Percentiles rank a stretch among this genome's conserved stretches.
These are phyloP conservation scores for Hycleus cichorii DNA, from an alignment of 1,140 invertebrate species.

Conservation along the genomic window DNA sequence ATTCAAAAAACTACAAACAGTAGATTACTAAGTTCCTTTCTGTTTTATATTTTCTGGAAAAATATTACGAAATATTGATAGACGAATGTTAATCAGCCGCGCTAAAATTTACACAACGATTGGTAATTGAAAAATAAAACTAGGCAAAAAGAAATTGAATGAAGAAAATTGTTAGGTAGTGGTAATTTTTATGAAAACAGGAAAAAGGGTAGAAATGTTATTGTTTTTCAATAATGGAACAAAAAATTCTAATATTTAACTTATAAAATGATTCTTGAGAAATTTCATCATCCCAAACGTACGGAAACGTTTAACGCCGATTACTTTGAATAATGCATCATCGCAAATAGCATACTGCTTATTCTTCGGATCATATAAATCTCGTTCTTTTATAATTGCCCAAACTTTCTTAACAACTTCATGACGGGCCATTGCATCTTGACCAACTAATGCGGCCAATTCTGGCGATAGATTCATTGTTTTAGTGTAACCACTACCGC, in stretches of 20 bases:
- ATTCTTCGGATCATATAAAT: constrained; percentile 88
- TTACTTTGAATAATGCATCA: constrained; percentile 80
- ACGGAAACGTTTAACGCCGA: constrained; percentile 82
- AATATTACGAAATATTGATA: too few relatives aligned
- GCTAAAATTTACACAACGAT: too few relatives aligned
- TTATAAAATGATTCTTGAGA: constrained; percentile 81
- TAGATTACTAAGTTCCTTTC: too few relatives aligned
- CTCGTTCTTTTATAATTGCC: constrained; percentile 86
- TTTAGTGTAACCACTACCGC: constrained; percentile 71
- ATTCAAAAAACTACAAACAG: too few relatives aligned
- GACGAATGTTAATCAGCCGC: too few relatives aligned
- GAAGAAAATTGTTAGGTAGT: too few relatives aligned
- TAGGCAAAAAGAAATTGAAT: background rate
- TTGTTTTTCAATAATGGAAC: background rate
- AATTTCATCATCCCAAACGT: constrained; percentile 95
- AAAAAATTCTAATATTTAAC: constrained; percentile 27
- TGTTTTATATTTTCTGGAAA: too few relatives aligned
- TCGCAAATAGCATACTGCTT: constrained; percentile 92
- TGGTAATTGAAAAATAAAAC: too few relatives aligned
- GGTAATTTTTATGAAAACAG: too few relatives aligned
- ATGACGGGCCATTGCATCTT: constrained; percentile 77
- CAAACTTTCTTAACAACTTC: constrained; percentile 91
- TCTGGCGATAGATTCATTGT: constrained; percentile 78
- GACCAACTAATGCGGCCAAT: constrained; percentile 75
- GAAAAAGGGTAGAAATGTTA: background rate